Percentiles rank a stretch among this genome's conserved stretches.
phyloP scores from a whole-genome alignment of 2,888 invertebrate genomes.

The Rhopalosiphum nymphaeae region DNA sequence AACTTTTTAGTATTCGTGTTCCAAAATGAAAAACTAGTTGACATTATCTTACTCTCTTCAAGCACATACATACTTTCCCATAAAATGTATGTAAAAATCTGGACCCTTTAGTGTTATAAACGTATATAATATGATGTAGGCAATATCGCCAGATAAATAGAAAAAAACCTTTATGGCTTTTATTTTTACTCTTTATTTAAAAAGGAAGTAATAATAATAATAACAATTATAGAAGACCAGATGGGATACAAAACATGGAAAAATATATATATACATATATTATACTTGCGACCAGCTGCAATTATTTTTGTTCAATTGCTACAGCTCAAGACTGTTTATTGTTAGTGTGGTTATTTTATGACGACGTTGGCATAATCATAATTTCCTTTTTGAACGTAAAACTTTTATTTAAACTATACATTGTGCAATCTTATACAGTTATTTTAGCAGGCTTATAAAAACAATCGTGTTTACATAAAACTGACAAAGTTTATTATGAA shows the following conservation, averaged over 20 bases:
- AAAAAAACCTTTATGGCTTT: neutral
- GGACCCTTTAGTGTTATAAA: neutral
- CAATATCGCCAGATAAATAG: neutral
- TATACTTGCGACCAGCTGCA: neutral
- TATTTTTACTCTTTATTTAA: neutral
- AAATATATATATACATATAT: too few relatives aligned
- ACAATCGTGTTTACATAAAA: too few relatives aligned
- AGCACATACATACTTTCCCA: neutral
- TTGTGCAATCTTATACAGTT: neutral
- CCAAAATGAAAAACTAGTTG: neutral
- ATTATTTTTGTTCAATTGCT: neutral
- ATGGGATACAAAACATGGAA: neutral
- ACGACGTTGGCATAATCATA: neutral
- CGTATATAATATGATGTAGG: neutral
- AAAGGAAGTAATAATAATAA: slow-evolving; percentile 17
- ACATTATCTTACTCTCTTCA: neutral
- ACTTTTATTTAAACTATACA: neutral
- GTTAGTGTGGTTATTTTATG: neutral
- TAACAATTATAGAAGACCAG: neutral
- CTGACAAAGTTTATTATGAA: too few relatives aligned
- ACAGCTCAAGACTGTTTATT: neutral
- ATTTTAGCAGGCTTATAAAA: neutral
- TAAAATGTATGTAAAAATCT: neutral
- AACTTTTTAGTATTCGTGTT: neutral
- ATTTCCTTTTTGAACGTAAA: neutral